Evolutionary conservation across 2,113 vertebrate genomes (phyloP), one percentile per base, ranked within the genome.

Genomic region (Dromiciops gliroides): DNA sequence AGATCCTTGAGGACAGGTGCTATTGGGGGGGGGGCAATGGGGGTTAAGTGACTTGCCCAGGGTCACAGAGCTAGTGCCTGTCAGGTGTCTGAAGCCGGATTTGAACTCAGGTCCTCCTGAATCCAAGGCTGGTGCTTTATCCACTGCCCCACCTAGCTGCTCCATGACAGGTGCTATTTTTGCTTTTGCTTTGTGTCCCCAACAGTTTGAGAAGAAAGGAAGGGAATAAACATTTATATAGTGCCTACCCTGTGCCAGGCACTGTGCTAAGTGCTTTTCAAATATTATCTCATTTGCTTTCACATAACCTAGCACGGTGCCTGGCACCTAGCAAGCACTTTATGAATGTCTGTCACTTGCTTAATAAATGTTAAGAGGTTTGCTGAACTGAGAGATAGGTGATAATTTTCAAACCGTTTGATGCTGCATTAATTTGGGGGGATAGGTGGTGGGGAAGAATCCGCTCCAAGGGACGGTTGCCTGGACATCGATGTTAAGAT

Each of bases 401-500:
- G 5, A 49, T 14, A 10, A 23, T 90, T 67, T 19, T 24, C 60
- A 95, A 91, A 48, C 50, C 19, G 14, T 0, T 44, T 60, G 50
- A 91, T 92, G 50, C 25, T 24, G 90, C 47, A 88, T 60, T 67
- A 50, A 2, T 47, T 51, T 44, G 22, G 44, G 22, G 67, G 67
- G 67, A 83, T 44, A 83, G 60, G 60, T 75, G 31, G 19, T 19
- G 37, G 16, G 37, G 60, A n/a, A n/a, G 16, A 83, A 44, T 83
- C 7, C 19, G n/a, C 44, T 16, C 44, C 67, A 83, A n/a, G 60
- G 31, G 3, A 37, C 60, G 0, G 60, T 37, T 12, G 47, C 93
- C n/a, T 49, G 6, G 31, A 25, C 92, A 48, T 53, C 67, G n/a
- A 75, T 92, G 75, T 93, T 88, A 92, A 91, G 90, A 60, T 91